Conservation (phyloP, 2,113 vertebrate species). For the Mohoua ochrocephala region DNA sequence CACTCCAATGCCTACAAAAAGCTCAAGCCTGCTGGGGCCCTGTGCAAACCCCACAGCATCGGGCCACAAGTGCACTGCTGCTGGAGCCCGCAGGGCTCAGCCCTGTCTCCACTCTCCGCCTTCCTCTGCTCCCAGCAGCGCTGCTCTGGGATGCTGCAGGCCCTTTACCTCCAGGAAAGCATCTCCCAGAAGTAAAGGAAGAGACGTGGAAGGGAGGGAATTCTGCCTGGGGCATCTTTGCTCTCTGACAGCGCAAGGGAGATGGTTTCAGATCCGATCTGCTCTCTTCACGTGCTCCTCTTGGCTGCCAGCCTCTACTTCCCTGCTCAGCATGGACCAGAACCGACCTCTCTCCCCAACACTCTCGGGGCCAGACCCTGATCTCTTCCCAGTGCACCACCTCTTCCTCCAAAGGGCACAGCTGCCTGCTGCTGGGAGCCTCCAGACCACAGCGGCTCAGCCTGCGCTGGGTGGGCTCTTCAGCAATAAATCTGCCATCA, state of each 20-base stretch:
- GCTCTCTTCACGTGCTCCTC: neutral
- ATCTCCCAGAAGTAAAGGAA: neutral
- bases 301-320: neutral
- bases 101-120: neutral
- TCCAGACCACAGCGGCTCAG: neutral
- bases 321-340: neutral
- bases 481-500: neutral
- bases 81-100: neutral
- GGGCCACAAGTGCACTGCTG: rapidly evolving
- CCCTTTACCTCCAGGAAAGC: neutral
- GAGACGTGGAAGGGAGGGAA: neutral
- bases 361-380: neutral
- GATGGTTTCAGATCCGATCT: neutral
- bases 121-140: neutral
- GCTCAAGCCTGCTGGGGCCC: neutral
- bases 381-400: neutral
- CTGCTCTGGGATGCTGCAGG: neutral
- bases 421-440: neutral
- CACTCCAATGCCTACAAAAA: neutral
- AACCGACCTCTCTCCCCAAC: neutral
- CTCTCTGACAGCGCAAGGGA: neutral
- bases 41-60: neutral
- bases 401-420: neutral
- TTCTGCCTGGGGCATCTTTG: neutral
- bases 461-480: neutral